Conservation (phyloP, 1,140 invertebrate genomes). For the Drosophila santomea region DNA sequence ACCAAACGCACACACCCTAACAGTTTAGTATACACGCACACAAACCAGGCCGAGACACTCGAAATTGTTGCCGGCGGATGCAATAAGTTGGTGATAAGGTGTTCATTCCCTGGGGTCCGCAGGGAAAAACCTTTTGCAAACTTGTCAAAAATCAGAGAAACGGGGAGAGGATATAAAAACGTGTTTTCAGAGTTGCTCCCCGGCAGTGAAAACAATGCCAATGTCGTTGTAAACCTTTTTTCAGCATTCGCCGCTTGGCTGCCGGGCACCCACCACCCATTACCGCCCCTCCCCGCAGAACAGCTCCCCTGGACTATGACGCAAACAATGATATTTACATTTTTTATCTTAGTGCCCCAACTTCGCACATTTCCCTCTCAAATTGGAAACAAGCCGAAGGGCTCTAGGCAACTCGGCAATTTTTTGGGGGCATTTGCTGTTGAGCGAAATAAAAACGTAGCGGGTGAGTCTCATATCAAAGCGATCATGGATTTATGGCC, state of each 20-base stretch:
- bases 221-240: constrained; percentile 81
- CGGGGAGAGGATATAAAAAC: constrained; percentile 48
- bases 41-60: constrained; percentile 67
- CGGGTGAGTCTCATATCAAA: constrained; percentile 70
- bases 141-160: constrained; percentile 79
- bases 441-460: constrained; percentile 64
- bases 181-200: constrained; percentile 49
- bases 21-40: not conserved
- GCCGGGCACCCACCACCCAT: constrained; percentile 8
- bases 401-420: constrained; percentile 50
- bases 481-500: constrained; percentile 82
- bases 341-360: constrained; percentile 61
- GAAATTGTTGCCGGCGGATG: constrained; percentile 82
- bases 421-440: constrained; percentile 67
- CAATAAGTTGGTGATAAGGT: constrained; percentile 83
- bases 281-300: not conserved
- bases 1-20: not conserved
- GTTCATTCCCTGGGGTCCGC: constrained; percentile 77
- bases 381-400: constrained; percentile 66
- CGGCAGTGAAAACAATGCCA: constrained; percentile 70
- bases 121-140: constrained; percentile 63
- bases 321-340: constrained; percentile 83
- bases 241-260: constrained; percentile 30
- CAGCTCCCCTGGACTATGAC: constrained; percentile 49
- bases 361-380: constrained; percentile 63